Conservation (phyloP, 2,113 vertebrate species). For the Clarias gariepinus region DNA sequence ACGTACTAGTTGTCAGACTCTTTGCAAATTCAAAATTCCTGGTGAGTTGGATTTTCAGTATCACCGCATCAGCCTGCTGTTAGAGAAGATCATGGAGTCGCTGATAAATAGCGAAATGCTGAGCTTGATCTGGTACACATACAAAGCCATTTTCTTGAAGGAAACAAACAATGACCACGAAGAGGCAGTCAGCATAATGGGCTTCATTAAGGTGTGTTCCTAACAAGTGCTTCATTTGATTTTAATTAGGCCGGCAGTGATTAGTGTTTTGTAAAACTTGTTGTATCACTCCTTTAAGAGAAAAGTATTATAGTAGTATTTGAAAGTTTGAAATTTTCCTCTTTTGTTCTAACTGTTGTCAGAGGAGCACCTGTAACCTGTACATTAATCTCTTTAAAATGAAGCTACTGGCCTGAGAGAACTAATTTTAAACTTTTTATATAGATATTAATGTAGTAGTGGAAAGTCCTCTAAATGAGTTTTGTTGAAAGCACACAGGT, state of each 20-base stretch:
- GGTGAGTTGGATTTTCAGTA: constrained; percentile 99
- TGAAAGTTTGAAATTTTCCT: too few species aligned
- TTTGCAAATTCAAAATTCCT: constrained; percentile 97
- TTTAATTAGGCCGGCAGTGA: too few species aligned
- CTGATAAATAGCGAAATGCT: constrained; percentile 97
- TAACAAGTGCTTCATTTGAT: not conserved
- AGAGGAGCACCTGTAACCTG: too few species aligned
- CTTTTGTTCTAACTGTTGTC: too few species aligned
- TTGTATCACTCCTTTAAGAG: too few species aligned
- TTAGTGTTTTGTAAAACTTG: too few species aligned
- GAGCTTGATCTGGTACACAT: constrained; percentile 94
- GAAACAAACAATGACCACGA: constrained; percentile 96
- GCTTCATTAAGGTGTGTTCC: constrained; percentile 89
- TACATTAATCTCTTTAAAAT: too few species aligned
- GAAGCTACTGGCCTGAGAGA: too few species aligned
- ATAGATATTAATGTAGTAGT: too few species aligned
- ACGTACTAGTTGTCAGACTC: constrained; percentile 93
- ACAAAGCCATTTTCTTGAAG: constrained; percentile 95
- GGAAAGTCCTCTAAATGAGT: not conserved
- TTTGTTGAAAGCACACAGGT: not conserved
- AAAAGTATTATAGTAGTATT: too few species aligned
- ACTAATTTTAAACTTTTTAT: too few species aligned
- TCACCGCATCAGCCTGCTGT: constrained; percentile 88
- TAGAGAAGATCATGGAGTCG: constrained; percentile 92
- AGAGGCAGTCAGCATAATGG: constrained; percentile 97